Percentiles rank a stretch among this genome's conserved stretches.
These are phyloP conservation scores for Lasioglossum figueresi DNA, from an alignment of 2,888 invertebrate genomes.

Conservation along the genomic window DNA sequence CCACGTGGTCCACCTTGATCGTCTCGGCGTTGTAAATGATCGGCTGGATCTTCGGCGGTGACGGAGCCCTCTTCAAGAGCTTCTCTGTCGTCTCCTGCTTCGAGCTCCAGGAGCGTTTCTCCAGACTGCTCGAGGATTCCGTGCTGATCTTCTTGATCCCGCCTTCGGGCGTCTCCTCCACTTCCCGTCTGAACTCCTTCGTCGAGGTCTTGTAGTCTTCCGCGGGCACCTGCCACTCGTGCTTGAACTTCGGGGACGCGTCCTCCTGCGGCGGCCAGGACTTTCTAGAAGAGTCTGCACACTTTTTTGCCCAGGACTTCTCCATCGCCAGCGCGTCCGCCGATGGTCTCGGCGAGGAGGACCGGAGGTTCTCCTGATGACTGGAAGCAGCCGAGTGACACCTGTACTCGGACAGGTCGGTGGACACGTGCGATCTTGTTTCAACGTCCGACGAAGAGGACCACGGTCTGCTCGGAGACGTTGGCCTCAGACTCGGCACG, in stretches of 20 bases:
- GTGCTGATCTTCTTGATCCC: constrained; percentile 78
- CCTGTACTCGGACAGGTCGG: constrained; percentile 78
- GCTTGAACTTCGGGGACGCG: constrained; percentile 68
- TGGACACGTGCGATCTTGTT: constrained; percentile 78
- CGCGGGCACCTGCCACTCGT: constrained; percentile 79
- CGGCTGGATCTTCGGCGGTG: constrained; percentile 74
- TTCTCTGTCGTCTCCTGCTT: constrained; percentile 76
- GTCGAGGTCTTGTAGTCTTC: constrained; percentile 78
- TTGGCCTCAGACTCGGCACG: constrained; percentile 53
- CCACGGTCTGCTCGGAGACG: constrained; percentile 71
- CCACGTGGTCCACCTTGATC: constrained; percentile 81
- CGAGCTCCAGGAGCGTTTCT: constrained; percentile 79
- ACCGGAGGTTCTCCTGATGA: constrained; percentile 72
- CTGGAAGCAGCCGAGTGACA: constrained; percentile 78
- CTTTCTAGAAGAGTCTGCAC: constrained; percentile 84
- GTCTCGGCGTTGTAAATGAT: constrained; percentile 84
- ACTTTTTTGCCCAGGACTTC: constrained; percentile 87
- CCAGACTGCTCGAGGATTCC: constrained; percentile 79
- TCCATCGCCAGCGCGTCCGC: constrained; percentile 89
- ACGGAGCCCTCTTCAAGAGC: constrained; percentile 59
- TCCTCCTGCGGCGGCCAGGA: constrained; percentile 85
- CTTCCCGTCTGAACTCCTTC: constrained; percentile 76
- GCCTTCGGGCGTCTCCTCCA: constrained; percentile 77
- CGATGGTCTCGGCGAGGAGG: constrained; percentile 85
- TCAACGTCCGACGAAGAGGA: constrained; percentile 78